Base-by-base conservation (phyloP, 2,797 vertebrate species). In the Bradypus variegatus region DNA sequence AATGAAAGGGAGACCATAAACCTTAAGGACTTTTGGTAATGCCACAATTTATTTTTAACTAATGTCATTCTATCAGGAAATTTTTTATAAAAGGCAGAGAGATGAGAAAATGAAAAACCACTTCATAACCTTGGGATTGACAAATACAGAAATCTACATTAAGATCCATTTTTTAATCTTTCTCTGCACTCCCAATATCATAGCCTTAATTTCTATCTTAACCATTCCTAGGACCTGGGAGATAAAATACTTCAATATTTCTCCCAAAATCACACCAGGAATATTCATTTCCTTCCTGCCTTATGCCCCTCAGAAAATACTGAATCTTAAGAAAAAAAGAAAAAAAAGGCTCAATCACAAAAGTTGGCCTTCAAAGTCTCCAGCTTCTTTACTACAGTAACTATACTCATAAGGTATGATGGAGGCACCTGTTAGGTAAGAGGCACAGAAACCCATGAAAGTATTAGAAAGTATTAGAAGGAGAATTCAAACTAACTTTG, bases 341-440 rank as follows among this genome's bases (percentile, higher is more conserved):
- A 64, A 65, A 79, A 91, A 48, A 50, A 58, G 65, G 21, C n/a
- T 89, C 53, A 70, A 93, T 69, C 76, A 93, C 82, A 79, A 41
- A 93, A 92, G 75, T n/a, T 78, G 38, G 67, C 29, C 75, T 86
- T 93, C 33, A 67, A 78, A 73, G 55, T 69, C 70, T 77, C 79
- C 72, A 31, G 50, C 67, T 86, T 38, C 79, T 92, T 79, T 53
- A 69, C 50, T 55, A 65, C 3, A 90, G 55, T 58, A 88, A 53
- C 58, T 41, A 85, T 27, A 89, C 18, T 85, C 83, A 55, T 33
- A 69, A 69, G 76, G 33, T 21, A 27, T 21, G 33, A 50, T 1
- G 23, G 11, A 79, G 75, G 79, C 93, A 94, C 93, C 90, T 94
- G 92, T 91, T 91, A 48, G 70, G 73, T 67, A 62, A 87, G 23